phyloP scores from a whole-genome alignment of 2,797 vertebrate genomes.

The Coreius guichenoti region DNA sequence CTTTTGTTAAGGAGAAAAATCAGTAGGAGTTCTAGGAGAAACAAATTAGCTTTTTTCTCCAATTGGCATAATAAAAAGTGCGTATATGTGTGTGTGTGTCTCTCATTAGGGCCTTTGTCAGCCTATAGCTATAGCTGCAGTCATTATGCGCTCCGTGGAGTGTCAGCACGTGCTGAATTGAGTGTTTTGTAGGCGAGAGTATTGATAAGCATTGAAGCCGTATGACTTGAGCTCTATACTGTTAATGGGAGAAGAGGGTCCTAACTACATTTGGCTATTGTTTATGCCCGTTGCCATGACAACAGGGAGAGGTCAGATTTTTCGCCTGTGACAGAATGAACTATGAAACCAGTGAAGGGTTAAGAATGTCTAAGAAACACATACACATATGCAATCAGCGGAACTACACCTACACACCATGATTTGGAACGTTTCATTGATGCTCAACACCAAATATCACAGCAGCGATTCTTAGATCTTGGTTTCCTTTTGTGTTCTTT shows the following conservation, averaged over 20 bases:
- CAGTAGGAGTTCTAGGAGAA: background rate
- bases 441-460: background rate
- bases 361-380: background rate
- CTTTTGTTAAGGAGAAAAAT: background rate
- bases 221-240: constrained; percentile 53
- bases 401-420: background rate
- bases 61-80: background rate
- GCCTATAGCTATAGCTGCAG: background rate
- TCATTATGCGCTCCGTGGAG: constrained; percentile 25
- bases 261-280: constrained; percentile 66
- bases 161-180: constrained; percentile 34
- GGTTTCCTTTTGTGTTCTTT: background rate
- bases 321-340: constrained; percentile 55
- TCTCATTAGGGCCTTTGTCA: constrained; percentile 46
- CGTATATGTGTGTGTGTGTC: constrained; percentile 15
- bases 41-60: background rate
- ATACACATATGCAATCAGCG: background rate
- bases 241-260: constrained; percentile 39
- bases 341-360: background rate
- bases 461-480: background rate
- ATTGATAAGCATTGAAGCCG: constrained; percentile 72
- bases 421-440: background rate
- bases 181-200: constrained; percentile 25
- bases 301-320: background rate
- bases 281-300: background rate